Conservation (phyloP, 2,888 invertebrate species). For the Frankliniella intonsa region DNA sequence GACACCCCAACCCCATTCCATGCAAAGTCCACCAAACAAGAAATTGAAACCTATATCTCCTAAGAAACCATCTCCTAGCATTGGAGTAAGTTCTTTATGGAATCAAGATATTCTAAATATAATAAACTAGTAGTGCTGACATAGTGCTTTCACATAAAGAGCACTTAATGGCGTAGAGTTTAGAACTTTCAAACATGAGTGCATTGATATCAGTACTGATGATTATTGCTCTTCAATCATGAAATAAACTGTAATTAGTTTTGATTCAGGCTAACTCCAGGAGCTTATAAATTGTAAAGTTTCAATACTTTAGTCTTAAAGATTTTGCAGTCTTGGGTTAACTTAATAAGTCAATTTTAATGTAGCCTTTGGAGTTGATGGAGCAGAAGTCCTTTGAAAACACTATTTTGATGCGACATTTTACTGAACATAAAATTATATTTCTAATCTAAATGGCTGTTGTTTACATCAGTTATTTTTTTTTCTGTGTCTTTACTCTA, state of each 20-base stretch:
- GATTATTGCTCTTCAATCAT: no score
- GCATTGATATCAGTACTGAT: background rate
- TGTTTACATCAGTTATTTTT: background rate
- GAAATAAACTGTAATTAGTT: no score
- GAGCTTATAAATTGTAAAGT: background rate
- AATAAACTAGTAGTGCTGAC: background rate
- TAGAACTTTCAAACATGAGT: background rate
- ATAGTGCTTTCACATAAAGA: background rate
- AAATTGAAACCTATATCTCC: background rate
- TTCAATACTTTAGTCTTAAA: background rate
- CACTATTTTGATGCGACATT: no score
- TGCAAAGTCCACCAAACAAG: background rate
- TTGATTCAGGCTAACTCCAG: no score
- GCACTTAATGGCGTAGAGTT: background rate
- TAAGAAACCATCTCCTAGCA: background rate
- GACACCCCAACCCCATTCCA: background rate
- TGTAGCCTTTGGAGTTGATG: no score
- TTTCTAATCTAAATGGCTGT: no score
- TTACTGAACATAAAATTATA: no score
- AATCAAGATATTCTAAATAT: constrained; percentile 14
- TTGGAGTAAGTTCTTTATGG: background rate
- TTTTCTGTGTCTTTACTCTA: background rate
- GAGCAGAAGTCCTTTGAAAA: no score
- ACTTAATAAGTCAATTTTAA: no score
- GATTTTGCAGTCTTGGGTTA: no score